Conservation (phyloP, 1,140 invertebrate species). For the Drosophila fuyamai region DNA sequence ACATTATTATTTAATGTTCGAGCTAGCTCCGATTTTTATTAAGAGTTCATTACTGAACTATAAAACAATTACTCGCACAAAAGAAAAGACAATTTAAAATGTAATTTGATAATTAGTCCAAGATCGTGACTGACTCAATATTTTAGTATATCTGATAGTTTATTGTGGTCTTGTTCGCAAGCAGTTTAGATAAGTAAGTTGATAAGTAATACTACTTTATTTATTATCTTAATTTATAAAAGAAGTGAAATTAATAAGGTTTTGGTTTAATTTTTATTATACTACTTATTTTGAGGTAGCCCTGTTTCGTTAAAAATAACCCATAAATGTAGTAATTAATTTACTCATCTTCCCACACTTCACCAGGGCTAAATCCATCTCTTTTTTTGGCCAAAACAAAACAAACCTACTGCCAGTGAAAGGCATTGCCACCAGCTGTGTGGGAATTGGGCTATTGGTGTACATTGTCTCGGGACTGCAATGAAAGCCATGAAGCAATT, state of each 20-base stretch:
- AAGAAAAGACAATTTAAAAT: background rate
- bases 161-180: background rate
- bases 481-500: slow-evolving; percentile 50
- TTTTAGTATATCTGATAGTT: background rate
- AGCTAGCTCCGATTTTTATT: background rate
- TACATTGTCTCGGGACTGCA: slow-evolving; percentile 42
- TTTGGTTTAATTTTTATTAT: slow-evolving; percentile 1
- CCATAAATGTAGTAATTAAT: slow-evolving; percentile 17
- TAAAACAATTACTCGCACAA: background rate
- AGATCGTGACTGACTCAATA: slow-evolving; percentile 18
- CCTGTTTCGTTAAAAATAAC: background rate
- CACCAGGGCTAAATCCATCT: slow-evolving; percentile 22
- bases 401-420: slow-evolving; percentile 56
- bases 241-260: background rate
- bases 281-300: background rate
- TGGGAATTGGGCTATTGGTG: slow-evolving; percentile 70
- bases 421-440: slow-evolving; percentile 56
- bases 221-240: background rate
- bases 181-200: background rate
- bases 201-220: background rate
- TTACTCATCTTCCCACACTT: slow-evolving; percentile 25
- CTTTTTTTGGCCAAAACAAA: slow-evolving; percentile 31
- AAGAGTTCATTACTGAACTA: background rate
- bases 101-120: slow-evolving; percentile 18
- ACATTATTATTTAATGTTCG: background rate